Base-by-base conservation (phyloP, 2,113 vertebrate genomes). In the Lota lota region DNA sequence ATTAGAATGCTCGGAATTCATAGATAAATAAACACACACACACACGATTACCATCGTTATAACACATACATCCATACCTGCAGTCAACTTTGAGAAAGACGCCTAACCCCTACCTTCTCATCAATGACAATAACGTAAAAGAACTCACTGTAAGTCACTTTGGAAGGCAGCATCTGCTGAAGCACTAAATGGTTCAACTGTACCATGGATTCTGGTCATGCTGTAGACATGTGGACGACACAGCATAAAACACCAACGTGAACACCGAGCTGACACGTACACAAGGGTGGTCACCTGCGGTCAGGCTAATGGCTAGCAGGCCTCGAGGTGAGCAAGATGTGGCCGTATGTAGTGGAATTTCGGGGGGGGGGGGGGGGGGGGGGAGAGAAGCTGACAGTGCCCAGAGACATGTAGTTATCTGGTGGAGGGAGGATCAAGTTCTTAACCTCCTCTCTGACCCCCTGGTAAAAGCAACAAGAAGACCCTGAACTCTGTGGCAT, bases 391-490 rank as follows among this genome's bases (percentile, higher is more conserved):
- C 79, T 84, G 85, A 88, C 83, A 79, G 87, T 66, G 84, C 75
- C 73, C 87, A 85, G 83, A 87, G 76, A 88, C 80, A 50, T 79
- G 76, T 78, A 78, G 83, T 89, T 88, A 92, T 91, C 87, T 90
- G 75, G 51, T 57, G 70, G 78, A 88, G 80, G 85, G 84, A 82
- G 87, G 88, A 88, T 92, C 85, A 88, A 87, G 88, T 91, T 91
- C 89, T 92, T 91, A 92, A 90, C 91, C 90, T 90, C 82, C 82
- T 60, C 71, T 64, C 66, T 71, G 78, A 91, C 90, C 90, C 81
- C 36, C 66, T 79, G 76, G 77, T 88, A 86, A 91, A 89, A 87
- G 87, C 85, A 91, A 85, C 89, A 90, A 83, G 84, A 79, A 76
- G 79, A 63, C 70, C 86, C 85, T 89, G 88, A 86, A 89, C 85